Conservation (phyloP, 92 coral and sea anemone species). For the Parazoanthus swiftii region DNA sequence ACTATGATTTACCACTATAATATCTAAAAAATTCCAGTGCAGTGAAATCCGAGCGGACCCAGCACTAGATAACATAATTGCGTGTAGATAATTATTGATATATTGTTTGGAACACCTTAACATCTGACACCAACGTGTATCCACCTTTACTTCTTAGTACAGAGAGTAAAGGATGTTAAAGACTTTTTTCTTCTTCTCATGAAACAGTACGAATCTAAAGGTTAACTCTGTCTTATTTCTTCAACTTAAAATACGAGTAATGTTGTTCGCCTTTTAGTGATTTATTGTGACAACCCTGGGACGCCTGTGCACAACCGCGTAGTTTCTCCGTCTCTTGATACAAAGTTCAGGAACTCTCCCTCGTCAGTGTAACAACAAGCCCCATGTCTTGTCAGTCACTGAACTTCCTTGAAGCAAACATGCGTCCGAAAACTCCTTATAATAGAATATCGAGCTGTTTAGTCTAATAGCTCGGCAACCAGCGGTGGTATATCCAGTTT, state of each 20-base stretch:
- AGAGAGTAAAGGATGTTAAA: constrained; percentile 1
- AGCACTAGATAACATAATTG: background rate
- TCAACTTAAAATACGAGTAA: constrained; percentile 5
- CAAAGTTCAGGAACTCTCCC: background rate
- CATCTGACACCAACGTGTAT: background rate
- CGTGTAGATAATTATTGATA: background rate
- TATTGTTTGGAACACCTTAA: background rate
- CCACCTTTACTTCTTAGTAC: background rate
- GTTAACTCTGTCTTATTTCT: constrained; percentile 4
- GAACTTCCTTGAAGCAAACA: constrained; percentile 3
- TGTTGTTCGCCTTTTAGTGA: background rate
- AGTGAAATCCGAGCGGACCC: background rate
- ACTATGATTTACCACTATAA: background rate
- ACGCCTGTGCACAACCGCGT: background rate
- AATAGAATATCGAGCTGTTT: background rate
- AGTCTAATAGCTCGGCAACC: constrained; percentile 87
- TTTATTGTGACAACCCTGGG: background rate
- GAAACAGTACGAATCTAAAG: constrained; percentile 7
- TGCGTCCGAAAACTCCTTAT: background rate
- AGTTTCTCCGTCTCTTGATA: background rate
- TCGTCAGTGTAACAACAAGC: background rate
- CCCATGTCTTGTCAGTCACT: background rate
- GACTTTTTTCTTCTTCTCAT: background rate
- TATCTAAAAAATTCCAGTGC: background rate
- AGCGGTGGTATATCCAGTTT: constrained; percentile 97